Percentiles rank a stretch among this genome's conserved stretches.
These are phyloP conservation scores for Scleropages formosus DNA, from an alignment of 2,797 vertebrate species.

Conservation along the genomic window DNA sequence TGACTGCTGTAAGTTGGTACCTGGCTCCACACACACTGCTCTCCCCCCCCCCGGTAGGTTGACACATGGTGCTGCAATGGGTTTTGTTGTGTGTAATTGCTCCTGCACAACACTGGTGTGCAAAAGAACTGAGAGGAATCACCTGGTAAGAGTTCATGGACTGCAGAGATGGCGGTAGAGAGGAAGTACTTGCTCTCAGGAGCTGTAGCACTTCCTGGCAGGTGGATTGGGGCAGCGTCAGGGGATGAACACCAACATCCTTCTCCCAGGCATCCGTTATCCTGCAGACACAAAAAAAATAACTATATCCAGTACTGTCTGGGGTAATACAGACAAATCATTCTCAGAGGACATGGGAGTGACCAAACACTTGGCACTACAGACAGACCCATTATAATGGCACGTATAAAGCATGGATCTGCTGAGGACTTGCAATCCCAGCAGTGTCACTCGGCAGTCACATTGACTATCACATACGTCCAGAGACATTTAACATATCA, in stretches of 20 bases:
- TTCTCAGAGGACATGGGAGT: no score
- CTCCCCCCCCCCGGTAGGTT: background rate
- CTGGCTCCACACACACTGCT: background rate
- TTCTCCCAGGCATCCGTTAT: conserved; percentile 79
- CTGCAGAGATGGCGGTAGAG: conserved; percentile 79
- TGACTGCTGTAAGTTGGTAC: background rate
- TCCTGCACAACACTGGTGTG: conserved; percentile 8
- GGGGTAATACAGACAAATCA: conserved; percentile 36
- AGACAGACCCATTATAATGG: no score
- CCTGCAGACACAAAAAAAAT: conserved; percentile 57
- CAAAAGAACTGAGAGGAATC: conserved; percentile 43
- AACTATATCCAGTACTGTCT: conserved; percentile 22
- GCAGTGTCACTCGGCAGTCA: no score
- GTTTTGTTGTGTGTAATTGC: conserved; percentile 11
- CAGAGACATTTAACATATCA: background rate
- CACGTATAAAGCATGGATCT: no score
- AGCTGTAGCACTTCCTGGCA: conserved; percentile 83
- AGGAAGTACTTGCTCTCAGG: conserved; percentile 71
- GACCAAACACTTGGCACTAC: no score
- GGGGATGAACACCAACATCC: conserved; percentile 80
- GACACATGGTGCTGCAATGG: conserved; percentile 22
- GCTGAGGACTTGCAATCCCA: no score
- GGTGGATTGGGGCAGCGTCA: conserved; percentile 79
- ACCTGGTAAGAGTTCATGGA: conserved; percentile 89
- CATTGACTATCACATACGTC: conserved; percentile 36